Percentiles rank a stretch among this genome's conserved stretches.
phyloP scores from a whole-genome alignment of 2,888 invertebrate species.

The Drosophila formosana region DNA sequence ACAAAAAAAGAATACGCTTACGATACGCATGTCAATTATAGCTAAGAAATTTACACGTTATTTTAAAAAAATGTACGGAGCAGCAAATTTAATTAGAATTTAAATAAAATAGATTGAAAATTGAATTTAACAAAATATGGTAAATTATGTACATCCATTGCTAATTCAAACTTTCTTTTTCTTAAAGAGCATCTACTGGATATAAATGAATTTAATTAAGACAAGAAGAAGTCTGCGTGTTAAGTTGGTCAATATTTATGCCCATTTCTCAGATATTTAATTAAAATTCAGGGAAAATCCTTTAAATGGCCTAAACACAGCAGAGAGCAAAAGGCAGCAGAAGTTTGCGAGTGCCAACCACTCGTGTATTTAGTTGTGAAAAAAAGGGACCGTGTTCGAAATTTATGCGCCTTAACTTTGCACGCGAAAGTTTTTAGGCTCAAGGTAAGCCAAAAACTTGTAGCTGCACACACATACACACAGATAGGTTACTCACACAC shows the following conservation, averaged over 20 bases:
- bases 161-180: too few relatives aligned
- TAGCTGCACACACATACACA: conserved; percentile 4
- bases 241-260: conserved; percentile 29
- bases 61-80: too few relatives aligned
- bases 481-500: background rate
- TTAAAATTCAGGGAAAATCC: conserved; percentile 37
- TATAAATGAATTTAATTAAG: background rate
- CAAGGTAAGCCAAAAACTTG: conserved; percentile 48
- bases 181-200: background rate
- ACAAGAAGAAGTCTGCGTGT: background rate
- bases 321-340: conserved; percentile 12
- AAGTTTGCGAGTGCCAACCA: conserved; percentile 26
- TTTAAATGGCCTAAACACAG: conserved; percentile 28
- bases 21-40: too few relatives aligned
- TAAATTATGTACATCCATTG: too few relatives aligned
- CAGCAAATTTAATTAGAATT: too few relatives aligned
- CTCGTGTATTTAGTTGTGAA: conserved; percentile 65
- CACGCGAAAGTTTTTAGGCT: conserved; percentile 59
- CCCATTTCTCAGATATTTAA: conserved; percentile 41
- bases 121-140: too few relatives aligned
- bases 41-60: too few relatives aligned
- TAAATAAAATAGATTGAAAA: too few relatives aligned
- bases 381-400: conserved; percentile 46
- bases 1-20: too few relatives aligned
- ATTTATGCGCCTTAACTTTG: conserved; percentile 59